Evolutionary conservation across 53 echinoderm and acorn worm genomes (phyloP).

Genomic region (Pentamera pediparva): DNA sequence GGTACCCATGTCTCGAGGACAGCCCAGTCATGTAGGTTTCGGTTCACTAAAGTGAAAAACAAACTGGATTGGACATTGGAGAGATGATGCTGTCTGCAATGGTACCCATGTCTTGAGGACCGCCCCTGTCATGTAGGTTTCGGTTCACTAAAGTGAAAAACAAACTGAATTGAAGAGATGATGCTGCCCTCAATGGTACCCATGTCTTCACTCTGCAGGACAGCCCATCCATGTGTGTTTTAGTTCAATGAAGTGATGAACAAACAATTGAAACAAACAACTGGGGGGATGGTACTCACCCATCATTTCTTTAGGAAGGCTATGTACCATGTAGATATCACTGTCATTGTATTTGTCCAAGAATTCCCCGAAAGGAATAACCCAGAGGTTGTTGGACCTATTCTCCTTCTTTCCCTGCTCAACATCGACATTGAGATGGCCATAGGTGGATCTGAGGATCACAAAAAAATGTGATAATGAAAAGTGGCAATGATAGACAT

Average conservation of each 20-base stretch:
- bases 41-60: no score
- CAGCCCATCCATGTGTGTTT: no score
- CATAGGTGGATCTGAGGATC: slow-evolving; percentile 54
- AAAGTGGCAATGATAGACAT: neutral
- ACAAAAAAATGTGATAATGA: neutral
- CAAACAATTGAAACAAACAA: neutral
- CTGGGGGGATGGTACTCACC: slow-evolving; percentile 32
- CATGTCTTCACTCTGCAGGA: neutral
- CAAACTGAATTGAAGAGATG: no score
- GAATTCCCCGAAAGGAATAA: slow-evolving; percentile 51
- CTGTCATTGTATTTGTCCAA: slow-evolving; percentile 54
- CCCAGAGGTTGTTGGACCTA: slow-evolving; percentile 62
- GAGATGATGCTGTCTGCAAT: no score
- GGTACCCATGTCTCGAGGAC: no score
- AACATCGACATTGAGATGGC: slow-evolving; percentile 73
- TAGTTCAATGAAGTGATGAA: no score
- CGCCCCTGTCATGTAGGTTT: no score
- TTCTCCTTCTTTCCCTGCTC: slow-evolving; percentile 98
- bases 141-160: no score
- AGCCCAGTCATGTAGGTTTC: no score
- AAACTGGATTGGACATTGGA: no score
- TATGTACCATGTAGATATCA: slow-evolving; percentile 84
- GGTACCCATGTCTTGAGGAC: no score
- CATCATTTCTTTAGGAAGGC: slow-evolving; percentile 67
- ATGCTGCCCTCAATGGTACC: neutral